A percentile compares a stretch with the other conserved stretches of the same genome.
Evolutionary conservation across 2,888 invertebrate species (phyloP).

Genomic region (Punctoribates punctum): DNA sequence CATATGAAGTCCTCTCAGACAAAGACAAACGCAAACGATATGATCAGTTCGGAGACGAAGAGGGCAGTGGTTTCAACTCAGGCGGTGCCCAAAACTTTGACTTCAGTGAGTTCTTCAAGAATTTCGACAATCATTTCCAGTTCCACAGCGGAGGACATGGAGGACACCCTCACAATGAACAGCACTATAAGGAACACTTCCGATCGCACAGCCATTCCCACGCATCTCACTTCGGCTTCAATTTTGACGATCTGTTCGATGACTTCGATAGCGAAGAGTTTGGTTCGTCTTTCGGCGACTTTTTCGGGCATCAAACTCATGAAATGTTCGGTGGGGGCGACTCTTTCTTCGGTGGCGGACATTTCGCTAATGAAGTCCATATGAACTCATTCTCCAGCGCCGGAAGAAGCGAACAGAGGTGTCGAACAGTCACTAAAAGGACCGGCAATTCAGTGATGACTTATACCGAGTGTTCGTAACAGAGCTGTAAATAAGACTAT

Average conservation of each 20-base stretch:
- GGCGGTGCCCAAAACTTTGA: slow-evolving; percentile 52
- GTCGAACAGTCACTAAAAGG: slow-evolving; percentile 52
- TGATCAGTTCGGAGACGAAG: slow-evolving; percentile 55
- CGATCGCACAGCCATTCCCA: slow-evolving; percentile 42
- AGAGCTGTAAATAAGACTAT: background rate
- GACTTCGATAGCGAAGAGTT: slow-evolving; percentile 51
- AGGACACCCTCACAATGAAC: slow-evolving; percentile 46
- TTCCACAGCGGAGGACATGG: slow-evolving; percentile 45
- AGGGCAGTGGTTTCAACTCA: slow-evolving; percentile 49
- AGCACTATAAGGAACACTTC: slow-evolving; percentile 46
- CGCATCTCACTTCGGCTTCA: slow-evolving; percentile 49
- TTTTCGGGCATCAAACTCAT: slow-evolving; percentile 50
- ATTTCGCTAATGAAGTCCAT: slow-evolving; percentile 46
- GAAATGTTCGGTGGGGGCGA: slow-evolving; percentile 52
- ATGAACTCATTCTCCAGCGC: slow-evolving; percentile 43
- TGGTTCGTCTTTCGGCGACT: slow-evolving; percentile 47
- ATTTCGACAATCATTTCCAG: slow-evolving; percentile 50
- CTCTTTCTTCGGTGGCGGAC: slow-evolving; percentile 51
- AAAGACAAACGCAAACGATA: slow-evolving; percentile 55
- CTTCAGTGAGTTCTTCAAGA: slow-evolving; percentile 55
- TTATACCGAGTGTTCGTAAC: slow-evolving; percentile 53
- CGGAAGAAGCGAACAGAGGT: slow-evolving; percentile 45
- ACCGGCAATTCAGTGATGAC: slow-evolving; percentile 53
- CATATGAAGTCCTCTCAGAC: slow-evolving; percentile 57
- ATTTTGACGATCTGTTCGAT: slow-evolving; percentile 54